phyloP scores from a whole-genome alignment of 2,888 invertebrate species.

The Caenorhabditis angaria region DNA sequence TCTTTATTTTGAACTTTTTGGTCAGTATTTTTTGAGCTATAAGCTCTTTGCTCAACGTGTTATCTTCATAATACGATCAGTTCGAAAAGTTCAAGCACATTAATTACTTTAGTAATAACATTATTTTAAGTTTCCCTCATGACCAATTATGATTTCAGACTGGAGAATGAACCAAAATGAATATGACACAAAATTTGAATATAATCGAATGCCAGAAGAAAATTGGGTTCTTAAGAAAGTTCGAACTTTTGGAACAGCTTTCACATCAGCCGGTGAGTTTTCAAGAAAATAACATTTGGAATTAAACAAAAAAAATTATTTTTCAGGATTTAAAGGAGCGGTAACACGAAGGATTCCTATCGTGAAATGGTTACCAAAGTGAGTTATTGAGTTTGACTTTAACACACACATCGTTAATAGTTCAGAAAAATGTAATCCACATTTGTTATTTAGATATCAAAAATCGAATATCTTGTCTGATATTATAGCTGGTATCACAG shows the following conservation, averaged over 20 bases:
- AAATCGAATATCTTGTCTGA: constrained; percentile 76
- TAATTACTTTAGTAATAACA: not conserved
- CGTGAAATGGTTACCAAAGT: constrained; percentile 19
- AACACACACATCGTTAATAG: not conserved
- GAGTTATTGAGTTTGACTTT: too few relatives aligned
- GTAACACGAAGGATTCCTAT: constrained; percentile 17
- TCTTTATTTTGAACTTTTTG: too few relatives aligned
- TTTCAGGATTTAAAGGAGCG: constrained; percentile 14
- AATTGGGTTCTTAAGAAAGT: constrained; percentile 19
- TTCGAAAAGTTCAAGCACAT: not conserved
- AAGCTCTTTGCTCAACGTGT: too few relatives aligned
- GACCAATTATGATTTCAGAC: constrained; percentile 2
- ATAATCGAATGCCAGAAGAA: constrained; percentile 11
- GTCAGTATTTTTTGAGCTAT: too few relatives aligned
- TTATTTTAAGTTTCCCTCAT: too few relatives aligned
- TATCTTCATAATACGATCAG: too few relatives aligned
- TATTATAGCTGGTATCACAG: constrained; percentile 84
- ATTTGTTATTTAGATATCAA: constrained; percentile 70
- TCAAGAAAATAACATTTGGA: not conserved
- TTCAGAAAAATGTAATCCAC: constrained; percentile 48
- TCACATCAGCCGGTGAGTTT: constrained; percentile 11
- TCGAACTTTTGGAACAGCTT: constrained; percentile 4
- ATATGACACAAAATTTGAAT: constrained; percentile 39
- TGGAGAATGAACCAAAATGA: constrained; percentile 37
- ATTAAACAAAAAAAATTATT: not conserved